Conservation (phyloP, 2,888 invertebrate species). For the Hypena proboscidalis region DNA sequence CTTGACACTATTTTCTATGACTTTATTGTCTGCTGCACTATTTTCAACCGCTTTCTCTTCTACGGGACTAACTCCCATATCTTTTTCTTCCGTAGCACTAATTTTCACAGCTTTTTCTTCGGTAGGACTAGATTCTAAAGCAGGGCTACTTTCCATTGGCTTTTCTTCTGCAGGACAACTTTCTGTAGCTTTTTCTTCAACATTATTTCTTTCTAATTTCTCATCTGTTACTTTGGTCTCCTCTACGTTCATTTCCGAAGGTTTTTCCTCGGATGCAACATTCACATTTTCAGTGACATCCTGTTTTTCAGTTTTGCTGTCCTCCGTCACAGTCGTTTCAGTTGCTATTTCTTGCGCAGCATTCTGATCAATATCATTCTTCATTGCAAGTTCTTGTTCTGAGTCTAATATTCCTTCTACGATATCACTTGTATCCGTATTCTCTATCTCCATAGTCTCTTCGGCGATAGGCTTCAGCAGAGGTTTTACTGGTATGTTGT, state of each 20-base stretch:
- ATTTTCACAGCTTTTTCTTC: constrained; percentile 8
- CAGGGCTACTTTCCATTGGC: neutral
- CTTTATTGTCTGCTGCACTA: constrained; percentile 3
- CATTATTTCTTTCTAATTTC: neutral
- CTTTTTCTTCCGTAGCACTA: constrained; percentile 37
- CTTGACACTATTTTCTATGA: neutral
- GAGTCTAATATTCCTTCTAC: constrained; percentile 74
- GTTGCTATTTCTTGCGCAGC: constrained; percentile 49
- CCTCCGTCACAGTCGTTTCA: constrained; percentile 36
- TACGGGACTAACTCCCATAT: constrained; percentile 34
- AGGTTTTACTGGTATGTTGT: constrained; percentile 71
- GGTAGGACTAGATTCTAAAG: too few species aligned
- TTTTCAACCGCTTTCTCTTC: constrained; percentile 28
- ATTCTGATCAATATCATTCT: constrained; percentile 55
- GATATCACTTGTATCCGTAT: constrained; percentile 69
- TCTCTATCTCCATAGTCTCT: constrained; percentile 72
- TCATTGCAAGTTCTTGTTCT: constrained; percentile 70
- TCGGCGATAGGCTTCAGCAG: constrained; percentile 69
- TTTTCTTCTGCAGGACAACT: neutral
- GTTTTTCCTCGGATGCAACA: constrained; percentile 32
- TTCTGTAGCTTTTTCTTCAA: constrained; percentile 1
- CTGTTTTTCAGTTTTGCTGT: constrained; percentile 23
- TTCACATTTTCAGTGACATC: constrained; percentile 20
- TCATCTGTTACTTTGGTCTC: constrained; percentile 1
- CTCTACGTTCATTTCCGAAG: constrained; percentile 25